Evolutionary conservation across 2,888 invertebrate species (phyloP).

Genomic region (Amaurobius ferox): DNA sequence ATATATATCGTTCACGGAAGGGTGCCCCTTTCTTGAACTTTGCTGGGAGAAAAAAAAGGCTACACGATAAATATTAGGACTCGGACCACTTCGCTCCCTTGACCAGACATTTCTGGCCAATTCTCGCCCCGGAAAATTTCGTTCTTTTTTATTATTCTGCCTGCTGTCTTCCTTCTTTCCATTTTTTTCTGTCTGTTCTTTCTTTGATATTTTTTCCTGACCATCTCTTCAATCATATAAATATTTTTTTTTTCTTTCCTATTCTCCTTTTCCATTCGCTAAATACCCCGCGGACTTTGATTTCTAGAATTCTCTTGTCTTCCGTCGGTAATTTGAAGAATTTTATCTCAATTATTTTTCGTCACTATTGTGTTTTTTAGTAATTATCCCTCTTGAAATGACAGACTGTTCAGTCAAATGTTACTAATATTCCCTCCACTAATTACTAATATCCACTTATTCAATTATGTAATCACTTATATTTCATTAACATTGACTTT

Average conservation of each 20-base stretch:
- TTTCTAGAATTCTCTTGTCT: constrained; percentile 55
- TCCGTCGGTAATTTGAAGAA: too few relatives aligned
- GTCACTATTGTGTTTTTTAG: too few relatives aligned
- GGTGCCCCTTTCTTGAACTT: constrained; percentile 55
- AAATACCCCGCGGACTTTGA: constrained; percentile 63
- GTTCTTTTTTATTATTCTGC: constrained; percentile 26
- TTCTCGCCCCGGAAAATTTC: constrained; percentile 44
- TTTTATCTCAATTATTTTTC: too few relatives aligned
- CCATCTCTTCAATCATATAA: constrained; percentile 58
- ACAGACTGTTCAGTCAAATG: too few relatives aligned
- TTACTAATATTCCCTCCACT: too few relatives aligned
- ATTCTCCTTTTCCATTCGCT: constrained; percentile 56
- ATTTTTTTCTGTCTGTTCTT: constrained; percentile 62
- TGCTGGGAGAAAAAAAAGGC: constrained; percentile 35
- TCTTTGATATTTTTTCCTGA: constrained; percentile 50
- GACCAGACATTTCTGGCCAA: constrained; percentile 58
- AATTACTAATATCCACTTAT: too few relatives aligned
- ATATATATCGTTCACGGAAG: constrained; percentile 56
- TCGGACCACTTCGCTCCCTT: constrained; percentile 31
- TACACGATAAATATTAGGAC: constrained; percentile 69
- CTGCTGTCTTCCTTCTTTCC: constrained; percentile 62
- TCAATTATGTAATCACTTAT: too few relatives aligned
- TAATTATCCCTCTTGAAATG: too few relatives aligned
- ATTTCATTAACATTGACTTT: too few relatives aligned
- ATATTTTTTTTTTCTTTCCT: not conserved